Base-by-base conservation (phyloP, 1,140 invertebrate species). In the Magallana gigas region DNA sequence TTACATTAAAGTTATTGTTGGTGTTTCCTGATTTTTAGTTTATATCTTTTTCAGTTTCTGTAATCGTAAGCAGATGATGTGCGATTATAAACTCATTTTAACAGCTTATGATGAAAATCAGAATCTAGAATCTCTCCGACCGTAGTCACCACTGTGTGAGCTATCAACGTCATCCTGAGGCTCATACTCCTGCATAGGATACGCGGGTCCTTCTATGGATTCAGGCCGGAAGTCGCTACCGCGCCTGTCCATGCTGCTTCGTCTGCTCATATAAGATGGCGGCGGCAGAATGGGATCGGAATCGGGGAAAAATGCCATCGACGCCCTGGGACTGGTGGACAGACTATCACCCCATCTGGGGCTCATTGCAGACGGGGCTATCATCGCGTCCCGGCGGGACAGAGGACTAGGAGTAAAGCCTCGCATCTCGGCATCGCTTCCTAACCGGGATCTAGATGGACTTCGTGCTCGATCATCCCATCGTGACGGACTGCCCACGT, bases 221-320 rank as follows among this genome's bases (percentile, higher is more conserved):
- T 89, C 88, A 7, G 85, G 88, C n/a, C 81, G 64, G 57, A 87
- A 89, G 83, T 89, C 88, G 60, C 88, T 89, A 3, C 85, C 88
- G 8, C 88, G 64, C 8, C 88, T 62, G 83, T 89, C 88, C 9
- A 48, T 71, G 48, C 85, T 85, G 12, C 85, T 68, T 60, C 85
- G 14, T 59, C 85, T 57, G n/a, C 80, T 76, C 23, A 85, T 85
- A 57, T 76, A 88, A 8, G 87, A 82, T n/a, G 88, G 88, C 5
- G 91, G 86, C 64, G 86, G 59, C 84, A 83, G 87, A 80, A 92
- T 36, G 58, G 92, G 89, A 62, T 93, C 93, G 1, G 91, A 84
- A 57, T 94, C 93, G 0, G 93, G 90, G 89, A 94, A 94, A 87
- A 94, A 94, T 14, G 88, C 89, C 23, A 89, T 85, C 5, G 91